These are phyloP conservation scores for Pararge aegeria DNA, from an alignment of 1,140 invertebrate species.

Conservation along the genomic window DNA sequence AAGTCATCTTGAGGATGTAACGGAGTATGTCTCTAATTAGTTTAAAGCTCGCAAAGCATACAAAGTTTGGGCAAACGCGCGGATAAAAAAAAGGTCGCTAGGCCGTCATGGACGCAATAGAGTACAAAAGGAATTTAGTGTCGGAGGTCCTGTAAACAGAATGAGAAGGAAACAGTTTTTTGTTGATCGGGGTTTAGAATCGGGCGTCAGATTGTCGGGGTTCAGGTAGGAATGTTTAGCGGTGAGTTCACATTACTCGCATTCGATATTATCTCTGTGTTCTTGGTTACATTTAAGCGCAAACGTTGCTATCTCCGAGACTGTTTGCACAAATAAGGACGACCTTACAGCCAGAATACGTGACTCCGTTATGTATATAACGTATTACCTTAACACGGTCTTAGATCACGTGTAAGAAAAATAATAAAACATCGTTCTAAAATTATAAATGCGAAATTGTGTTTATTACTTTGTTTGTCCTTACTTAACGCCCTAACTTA, in stretches of 20 bases:
- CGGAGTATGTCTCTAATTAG: slow-evolving; percentile 53
- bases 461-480: too few relatives aligned
- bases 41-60: slow-evolving; percentile 46
- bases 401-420: neutral
- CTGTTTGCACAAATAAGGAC: slow-evolving; percentile 71
- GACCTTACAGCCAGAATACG: slow-evolving; percentile 47
- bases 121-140: slow-evolving; percentile 65
- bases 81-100: slow-evolving; percentile 68
- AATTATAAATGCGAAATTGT: too few relatives aligned
- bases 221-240: slow-evolving; percentile 65
- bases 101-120: slow-evolving; percentile 42
- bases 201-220: slow-evolving; percentile 56
- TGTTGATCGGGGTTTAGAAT: slow-evolving; percentile 47
- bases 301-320: slow-evolving; percentile 62
- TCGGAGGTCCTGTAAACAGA: slow-evolving; percentile 75
- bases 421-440: too few relatives aligned
- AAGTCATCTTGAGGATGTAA: slow-evolving; percentile 35
- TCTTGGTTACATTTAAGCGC: slow-evolving; percentile 56
- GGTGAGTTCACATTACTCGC: slow-evolving; percentile 40
- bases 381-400: slow-evolving; percentile 35
- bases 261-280: slow-evolving; percentile 53
- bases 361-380: slow-evolving; percentile 41
- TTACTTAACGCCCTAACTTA: too few relatives aligned
- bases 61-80: slow-evolving; percentile 49
- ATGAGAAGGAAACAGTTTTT: slow-evolving; percentile 74